Evolutionary conservation across 2,113 vertebrate genomes (phyloP).

Genomic region (Cygnus buccinator): DNA sequence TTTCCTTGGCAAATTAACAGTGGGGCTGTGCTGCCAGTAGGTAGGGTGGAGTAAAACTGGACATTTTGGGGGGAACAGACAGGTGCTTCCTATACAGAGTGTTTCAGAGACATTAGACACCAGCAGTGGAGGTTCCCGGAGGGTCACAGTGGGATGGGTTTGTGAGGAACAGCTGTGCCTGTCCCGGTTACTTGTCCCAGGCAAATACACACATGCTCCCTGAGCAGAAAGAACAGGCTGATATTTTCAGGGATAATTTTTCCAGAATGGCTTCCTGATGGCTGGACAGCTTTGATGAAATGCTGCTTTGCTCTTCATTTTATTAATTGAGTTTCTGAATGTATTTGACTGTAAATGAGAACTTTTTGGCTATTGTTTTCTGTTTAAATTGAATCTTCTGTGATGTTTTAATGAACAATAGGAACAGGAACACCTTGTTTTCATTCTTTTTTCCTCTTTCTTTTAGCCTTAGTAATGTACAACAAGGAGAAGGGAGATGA

Average conservation of each 20-base stretch:
- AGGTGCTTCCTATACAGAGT: not conserved
- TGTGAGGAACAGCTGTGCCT: not conserved
- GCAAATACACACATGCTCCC: not conserved
- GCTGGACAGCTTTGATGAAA: not conserved
- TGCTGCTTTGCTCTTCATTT: not conserved
- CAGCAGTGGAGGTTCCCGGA: not conserved
- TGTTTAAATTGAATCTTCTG: not conserved
- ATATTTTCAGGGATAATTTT: not conserved
- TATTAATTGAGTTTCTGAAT: not conserved
- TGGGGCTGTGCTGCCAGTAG: not conserved
- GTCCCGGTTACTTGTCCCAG: not conserved
- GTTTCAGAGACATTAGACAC: not conserved
- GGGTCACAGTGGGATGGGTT: not conserved
- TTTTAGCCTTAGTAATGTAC: conserved; percentile 12
- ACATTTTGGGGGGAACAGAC: not conserved
- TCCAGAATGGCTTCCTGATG: not conserved
- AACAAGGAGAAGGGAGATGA: conserved; percentile 45
- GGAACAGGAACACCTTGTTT: not conserved
- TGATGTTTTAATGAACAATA: conserved; percentile 8
- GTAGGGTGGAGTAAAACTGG: not conserved
- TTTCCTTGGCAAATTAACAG: not conserved
- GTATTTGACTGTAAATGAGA: not conserved
- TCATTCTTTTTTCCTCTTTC: conserved; percentile 13
- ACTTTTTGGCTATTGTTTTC: not conserved
- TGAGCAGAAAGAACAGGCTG: not conserved